Conservation (phyloP, 2,888 invertebrate genomes). For the Macaria notata region DNA sequence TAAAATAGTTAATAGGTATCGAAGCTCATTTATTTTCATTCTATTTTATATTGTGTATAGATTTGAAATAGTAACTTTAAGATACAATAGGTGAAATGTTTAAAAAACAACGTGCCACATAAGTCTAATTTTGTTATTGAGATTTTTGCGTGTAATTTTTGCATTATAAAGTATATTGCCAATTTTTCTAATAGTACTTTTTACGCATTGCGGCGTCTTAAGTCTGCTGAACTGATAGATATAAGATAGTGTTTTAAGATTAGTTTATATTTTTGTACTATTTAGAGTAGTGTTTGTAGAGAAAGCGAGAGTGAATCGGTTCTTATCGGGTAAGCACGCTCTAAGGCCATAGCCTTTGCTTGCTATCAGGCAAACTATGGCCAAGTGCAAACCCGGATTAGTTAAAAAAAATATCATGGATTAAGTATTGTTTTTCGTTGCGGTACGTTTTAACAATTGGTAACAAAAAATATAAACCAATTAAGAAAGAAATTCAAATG, state of each 20-base stretch:
- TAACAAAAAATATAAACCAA: too few species aligned
- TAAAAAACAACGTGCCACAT: slow-evolving; percentile 49
- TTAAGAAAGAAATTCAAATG: too few species aligned
- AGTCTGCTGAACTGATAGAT: slow-evolving; percentile 72
- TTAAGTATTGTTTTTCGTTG: too few species aligned
- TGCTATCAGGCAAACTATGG: too few species aligned
- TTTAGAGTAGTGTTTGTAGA: slow-evolving; percentile 48
- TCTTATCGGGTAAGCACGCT: too few species aligned
- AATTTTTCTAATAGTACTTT: slow-evolving; percentile 29
- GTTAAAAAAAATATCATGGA: too few species aligned
- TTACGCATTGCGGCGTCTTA: slow-evolving; percentile 25
- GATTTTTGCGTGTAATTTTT: slow-evolving; percentile 54
- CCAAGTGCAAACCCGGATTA: too few species aligned
- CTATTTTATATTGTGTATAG: too few species aligned
- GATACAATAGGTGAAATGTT: slow-evolving; percentile 22
- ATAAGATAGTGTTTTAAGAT: slow-evolving; percentile 51
- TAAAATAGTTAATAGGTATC: slow-evolving; percentile 34
- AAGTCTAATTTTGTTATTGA: slow-evolving; percentile 31
- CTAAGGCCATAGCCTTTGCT: too few species aligned
- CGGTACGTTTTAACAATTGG: too few species aligned
- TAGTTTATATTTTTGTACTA: slow-evolving; percentile 57
- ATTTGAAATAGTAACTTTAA: background rate
- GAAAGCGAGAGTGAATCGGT: background rate
- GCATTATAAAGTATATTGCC: slow-evolving; percentile 46
- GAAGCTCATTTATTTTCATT: too few species aligned